A percentile compares a stretch with the other conserved stretches of the same genome.
Evolutionary conservation across 2,797 vertebrate genomes (phyloP).

Genomic region (Dryobates pubescens): DNA sequence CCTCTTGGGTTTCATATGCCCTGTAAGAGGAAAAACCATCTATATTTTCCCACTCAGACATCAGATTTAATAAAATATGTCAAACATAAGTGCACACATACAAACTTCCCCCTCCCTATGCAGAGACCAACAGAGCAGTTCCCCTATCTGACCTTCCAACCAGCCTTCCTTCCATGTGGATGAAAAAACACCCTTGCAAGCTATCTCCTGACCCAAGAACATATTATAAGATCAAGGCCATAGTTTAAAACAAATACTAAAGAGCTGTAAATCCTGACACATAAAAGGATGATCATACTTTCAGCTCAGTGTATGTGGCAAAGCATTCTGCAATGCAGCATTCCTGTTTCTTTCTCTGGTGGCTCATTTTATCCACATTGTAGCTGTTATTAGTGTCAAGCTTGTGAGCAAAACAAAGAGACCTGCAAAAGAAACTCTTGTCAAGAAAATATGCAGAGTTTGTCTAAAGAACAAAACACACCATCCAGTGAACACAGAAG

Average conservation of each 20-base stretch:
- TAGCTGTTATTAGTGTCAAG: neutral
- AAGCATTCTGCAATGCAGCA: neutral
- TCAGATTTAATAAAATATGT: neutral
- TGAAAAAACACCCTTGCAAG: neutral
- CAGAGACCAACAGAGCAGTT: neutral
- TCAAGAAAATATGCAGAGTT: neutral
- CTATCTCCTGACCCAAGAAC: neutral
- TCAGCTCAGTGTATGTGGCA: neutral
- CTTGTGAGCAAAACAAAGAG: neutral
- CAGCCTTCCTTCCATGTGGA: neutral
- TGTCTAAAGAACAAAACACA: neutral
- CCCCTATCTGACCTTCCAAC: neutral
- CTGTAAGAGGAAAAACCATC: neutral
- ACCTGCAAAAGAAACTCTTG: neutral
- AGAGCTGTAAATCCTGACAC: neutral
- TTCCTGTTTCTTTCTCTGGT: neutral
- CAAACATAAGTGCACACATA: rapidly evolving
- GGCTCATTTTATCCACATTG: neutral
- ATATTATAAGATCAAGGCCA: neutral
- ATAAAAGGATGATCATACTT: neutral
- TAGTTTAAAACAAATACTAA: neutral
- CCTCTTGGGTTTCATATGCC: neutral
- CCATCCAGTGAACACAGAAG: neutral
- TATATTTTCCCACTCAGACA: neutral
- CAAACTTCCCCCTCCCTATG: neutral